A percentile compares a stretch with the other conserved stretches of the same genome.
phyloP scores from a whole-genome alignment of 1,140 invertebrate genomes.

The Phocides pigmalion region DNA sequence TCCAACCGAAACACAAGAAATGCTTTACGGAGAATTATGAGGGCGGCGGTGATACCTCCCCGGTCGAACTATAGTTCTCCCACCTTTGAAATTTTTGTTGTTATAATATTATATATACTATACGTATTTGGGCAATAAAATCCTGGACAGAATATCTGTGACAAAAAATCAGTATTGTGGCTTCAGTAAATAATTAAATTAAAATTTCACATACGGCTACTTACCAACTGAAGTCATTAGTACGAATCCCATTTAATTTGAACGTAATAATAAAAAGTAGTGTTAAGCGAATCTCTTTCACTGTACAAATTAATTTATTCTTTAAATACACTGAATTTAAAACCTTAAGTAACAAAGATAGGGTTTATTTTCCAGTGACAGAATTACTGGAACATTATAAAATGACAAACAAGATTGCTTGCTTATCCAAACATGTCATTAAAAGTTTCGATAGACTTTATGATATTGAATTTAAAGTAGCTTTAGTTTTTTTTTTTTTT shows the following conservation, averaged over 20 bases:
- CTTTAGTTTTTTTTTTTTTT: too few species aligned
- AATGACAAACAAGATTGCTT: neutral
- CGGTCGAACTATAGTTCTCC: too few species aligned
- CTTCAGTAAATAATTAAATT: too few species aligned
- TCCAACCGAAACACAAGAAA: too few species aligned
- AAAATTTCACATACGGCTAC: too few species aligned
- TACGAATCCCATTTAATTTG: conserved; percentile 23
- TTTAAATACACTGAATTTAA: neutral
- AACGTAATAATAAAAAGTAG: conserved; percentile 13
- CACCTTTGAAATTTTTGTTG: too few species aligned
- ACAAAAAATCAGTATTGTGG: too few species aligned
- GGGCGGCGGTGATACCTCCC: too few species aligned
- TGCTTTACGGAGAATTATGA: too few species aligned
- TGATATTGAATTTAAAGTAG: neutral
- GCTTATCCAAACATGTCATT: neutral
- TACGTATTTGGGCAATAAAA: too few species aligned
- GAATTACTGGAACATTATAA: neutral
- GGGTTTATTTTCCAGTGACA: neutral
- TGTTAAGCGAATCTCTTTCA: conserved; percentile 9
- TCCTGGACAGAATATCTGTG: too few species aligned
- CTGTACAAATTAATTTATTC: conserved; percentile 6
- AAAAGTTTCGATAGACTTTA: neutral
- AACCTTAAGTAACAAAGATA: neutral
- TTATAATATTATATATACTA: too few species aligned
- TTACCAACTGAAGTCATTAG: neutral